A percentile compares a stretch with the other conserved stretches of the same genome.
phyloP scores from a whole-genome alignment of 2,888 invertebrate genomes.

The Aelia acuminata region DNA sequence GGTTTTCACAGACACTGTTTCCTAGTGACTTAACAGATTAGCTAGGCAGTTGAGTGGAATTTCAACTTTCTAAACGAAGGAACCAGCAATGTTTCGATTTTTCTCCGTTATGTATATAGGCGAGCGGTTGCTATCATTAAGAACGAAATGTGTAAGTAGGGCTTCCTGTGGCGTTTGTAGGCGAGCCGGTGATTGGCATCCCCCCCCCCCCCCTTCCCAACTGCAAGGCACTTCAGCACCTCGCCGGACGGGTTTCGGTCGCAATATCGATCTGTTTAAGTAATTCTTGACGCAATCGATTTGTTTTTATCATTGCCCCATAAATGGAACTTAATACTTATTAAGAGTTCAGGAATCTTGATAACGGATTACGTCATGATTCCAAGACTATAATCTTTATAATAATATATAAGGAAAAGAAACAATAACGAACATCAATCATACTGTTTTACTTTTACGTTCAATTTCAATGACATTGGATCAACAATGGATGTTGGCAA shows the following conservation, averaged over 20 bases:
- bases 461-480: too few relatives aligned
- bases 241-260: neutral
- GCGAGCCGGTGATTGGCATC: neutral
- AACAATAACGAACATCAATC: neutral
- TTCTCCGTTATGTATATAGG: neutral
- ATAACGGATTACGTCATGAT: neutral
- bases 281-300: constrained; percentile 9
- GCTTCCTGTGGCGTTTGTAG: neutral
- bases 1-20: neutral
- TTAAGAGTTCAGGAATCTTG: neutral
- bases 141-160: constrained; percentile 3
- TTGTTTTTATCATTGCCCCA: neutral
- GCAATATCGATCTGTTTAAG: constrained; percentile 19
- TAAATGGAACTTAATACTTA: neutral
- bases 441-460: too few relatives aligned
- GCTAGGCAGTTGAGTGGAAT: constrained; percentile 2
- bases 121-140: neutral
- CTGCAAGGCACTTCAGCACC: neutral
- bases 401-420: neutral
- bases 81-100: neutral
- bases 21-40: constrained; percentile 38
- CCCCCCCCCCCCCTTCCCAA: too few relatives aligned
- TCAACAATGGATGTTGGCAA: too few relatives aligned
- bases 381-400: neutral
- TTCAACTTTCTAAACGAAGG: constrained; percentile 29